Evolutionary conservation across 2,113 vertebrate genomes (phyloP).

Genomic region (Lepisosteus osseus): DNA sequence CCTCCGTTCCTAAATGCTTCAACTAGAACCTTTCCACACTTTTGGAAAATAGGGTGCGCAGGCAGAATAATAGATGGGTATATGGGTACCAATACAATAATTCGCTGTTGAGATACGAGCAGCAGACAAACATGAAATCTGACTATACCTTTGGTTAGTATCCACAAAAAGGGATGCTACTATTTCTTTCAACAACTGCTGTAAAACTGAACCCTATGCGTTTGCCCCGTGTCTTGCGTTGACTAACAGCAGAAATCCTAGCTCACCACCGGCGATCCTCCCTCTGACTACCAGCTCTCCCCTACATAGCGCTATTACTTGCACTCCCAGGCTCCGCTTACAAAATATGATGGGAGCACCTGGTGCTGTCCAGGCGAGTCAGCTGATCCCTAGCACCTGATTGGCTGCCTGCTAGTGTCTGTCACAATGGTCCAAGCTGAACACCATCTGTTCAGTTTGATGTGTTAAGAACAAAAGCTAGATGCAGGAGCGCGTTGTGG

Average conservation of each 20-base stretch:
- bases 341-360: conserved; percentile 69
- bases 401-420: conserved; percentile 65
- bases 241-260: conserved; percentile 24
- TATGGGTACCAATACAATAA: neutral
- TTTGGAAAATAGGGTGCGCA: conserved; percentile 1
- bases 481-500: conserved; percentile 42
- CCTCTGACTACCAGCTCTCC: conserved; percentile 39
- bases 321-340: conserved; percentile 49
- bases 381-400: conserved; percentile 73
- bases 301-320: conserved; percentile 43
- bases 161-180: conserved; percentile 20
- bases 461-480: conserved; percentile 70
- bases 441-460: conserved; percentile 73
- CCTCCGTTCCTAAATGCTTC: conserved; percentile 33
- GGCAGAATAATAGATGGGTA: conserved; percentile 4
- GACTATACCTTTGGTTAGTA: conserved; percentile 6
- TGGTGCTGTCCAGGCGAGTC: conserved; percentile 77
- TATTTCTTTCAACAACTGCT: no score
- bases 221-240: conserved; percentile 40
- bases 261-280: conserved; percentile 36
- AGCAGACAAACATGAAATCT: neutral
- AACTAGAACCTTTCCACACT: conserved; percentile 9
- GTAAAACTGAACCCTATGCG: neutral
- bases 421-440: conserved; percentile 56
- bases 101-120: neutral